Evolutionary conservation across 2,797 vertebrate species (phyloP).

Genomic region (Sphenodon punctatus): DNA sequence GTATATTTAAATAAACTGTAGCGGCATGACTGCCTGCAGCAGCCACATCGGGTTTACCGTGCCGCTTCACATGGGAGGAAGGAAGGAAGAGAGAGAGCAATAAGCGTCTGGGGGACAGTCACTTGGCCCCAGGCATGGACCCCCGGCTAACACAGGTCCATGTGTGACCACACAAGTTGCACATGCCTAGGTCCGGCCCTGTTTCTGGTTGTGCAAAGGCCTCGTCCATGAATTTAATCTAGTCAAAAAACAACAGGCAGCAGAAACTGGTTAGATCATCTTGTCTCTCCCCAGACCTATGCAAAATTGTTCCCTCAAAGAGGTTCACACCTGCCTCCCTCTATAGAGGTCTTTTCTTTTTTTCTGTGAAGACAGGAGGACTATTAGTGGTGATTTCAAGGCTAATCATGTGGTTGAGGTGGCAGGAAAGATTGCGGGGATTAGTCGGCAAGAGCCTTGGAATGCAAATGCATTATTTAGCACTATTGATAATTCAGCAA

Average conservation of each 20-base stretch:
- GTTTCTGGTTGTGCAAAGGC: constrained; percentile 39
- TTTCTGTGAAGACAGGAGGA: constrained; percentile 4
- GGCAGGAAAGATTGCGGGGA: neutral
- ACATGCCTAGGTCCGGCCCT: too few species aligned
- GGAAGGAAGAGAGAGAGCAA: too few species aligned
- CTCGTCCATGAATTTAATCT: constrained; percentile 7
- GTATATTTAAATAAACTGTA: too few species aligned
- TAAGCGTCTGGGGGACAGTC: too few species aligned
- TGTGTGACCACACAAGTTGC: too few species aligned
- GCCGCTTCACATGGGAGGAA: too few species aligned
- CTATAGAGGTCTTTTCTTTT: neutral
- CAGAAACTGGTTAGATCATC: neutral
- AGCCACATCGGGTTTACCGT: too few species aligned
- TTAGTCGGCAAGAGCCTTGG: constrained; percentile 45
- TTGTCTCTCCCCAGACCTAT: neutral
- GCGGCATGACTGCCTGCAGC: too few species aligned
- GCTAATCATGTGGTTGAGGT: constrained; percentile 9
- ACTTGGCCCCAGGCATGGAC: too few species aligned
- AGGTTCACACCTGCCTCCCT: neutral
- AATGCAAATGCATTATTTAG: constrained; percentile 56
- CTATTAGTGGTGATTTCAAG: neutral
- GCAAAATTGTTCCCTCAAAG: neutral
- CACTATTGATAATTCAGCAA: constrained; percentile 40
- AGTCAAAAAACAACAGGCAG: neutral
- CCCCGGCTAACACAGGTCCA: too few species aligned